These are phyloP conservation scores for Amorpha juglandis DNA, from an alignment of 2,888 invertebrate species.

Conservation along the genomic window DNA sequence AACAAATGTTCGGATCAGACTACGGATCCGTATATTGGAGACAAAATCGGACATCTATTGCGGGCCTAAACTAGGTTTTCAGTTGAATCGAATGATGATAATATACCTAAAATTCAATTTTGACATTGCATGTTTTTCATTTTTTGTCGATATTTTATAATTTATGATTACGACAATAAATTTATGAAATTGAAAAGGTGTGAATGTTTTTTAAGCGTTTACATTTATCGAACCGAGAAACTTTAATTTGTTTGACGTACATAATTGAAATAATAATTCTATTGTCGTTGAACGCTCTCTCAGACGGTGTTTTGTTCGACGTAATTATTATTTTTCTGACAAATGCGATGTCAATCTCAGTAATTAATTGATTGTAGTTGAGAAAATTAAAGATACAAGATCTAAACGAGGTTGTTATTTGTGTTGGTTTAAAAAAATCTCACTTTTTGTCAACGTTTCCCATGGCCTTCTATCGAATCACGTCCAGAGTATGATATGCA, in stretches of 20 bases:
- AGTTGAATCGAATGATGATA: too few relatives aligned
- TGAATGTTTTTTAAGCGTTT: not conserved
- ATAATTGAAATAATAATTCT: not conserved
- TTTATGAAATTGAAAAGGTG: not conserved
- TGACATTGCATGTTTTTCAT: not conserved
- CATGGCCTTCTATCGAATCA: not conserved
- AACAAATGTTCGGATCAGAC: too few relatives aligned
- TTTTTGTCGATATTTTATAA: not conserved
- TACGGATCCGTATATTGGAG: too few relatives aligned
- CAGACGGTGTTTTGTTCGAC: not conserved
- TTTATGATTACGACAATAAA: not conserved
- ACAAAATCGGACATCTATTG: too few relatives aligned
- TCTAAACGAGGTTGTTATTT: not conserved
- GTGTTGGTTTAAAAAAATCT: not conserved
- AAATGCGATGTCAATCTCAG: constrained; percentile 1
- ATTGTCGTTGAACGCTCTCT: not conserved
- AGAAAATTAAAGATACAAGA: not conserved
- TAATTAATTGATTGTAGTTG: not conserved
- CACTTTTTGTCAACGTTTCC: not conserved
- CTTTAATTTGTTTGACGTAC: not conserved
- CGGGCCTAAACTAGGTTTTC: too few relatives aligned
- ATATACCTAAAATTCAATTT: too few relatives aligned
- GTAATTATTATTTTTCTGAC: constrained; percentile 2
- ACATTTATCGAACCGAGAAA: not conserved
- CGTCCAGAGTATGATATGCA: not conserved